Evolutionary conservation across 2,888 invertebrate species (phyloP).

Genomic region (Listrodromus nycthemerus): DNA sequence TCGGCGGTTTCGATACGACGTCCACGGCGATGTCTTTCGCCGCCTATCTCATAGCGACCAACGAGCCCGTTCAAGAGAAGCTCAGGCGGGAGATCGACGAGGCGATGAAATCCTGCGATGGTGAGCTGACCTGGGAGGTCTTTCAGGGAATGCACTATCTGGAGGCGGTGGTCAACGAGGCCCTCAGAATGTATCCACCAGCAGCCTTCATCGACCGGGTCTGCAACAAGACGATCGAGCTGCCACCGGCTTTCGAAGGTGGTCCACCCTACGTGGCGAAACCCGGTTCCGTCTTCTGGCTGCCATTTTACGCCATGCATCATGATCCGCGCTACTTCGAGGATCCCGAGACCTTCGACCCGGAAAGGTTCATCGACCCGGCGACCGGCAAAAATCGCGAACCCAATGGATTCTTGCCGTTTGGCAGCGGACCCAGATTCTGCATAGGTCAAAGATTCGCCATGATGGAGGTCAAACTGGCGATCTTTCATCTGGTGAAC

Average conservation of each 20-base stretch:
- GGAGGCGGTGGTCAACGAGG: slow-evolving; percentile 79
- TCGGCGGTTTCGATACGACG: slow-evolving; percentile 74
- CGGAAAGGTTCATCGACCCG: slow-evolving; percentile 83
- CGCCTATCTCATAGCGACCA: slow-evolving; percentile 69
- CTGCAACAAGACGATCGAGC: slow-evolving; percentile 85
- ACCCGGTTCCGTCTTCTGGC: slow-evolving; percentile 78
- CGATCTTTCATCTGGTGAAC: slow-evolving; percentile 73
- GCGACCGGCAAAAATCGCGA: slow-evolving; percentile 81
- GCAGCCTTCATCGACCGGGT: slow-evolving; percentile 85
- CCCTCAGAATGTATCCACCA: slow-evolving; percentile 79
- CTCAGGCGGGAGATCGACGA: slow-evolving; percentile 73
- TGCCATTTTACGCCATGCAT: slow-evolving; percentile 83
- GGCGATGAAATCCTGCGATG: slow-evolving; percentile 58
- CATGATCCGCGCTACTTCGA: slow-evolving; percentile 83
- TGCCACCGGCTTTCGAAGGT: slow-evolving; percentile 79
- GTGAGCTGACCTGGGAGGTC: slow-evolving; percentile 73
- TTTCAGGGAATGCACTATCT: slow-evolving; percentile 76
- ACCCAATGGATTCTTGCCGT: slow-evolving; percentile 79
- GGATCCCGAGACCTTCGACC: slow-evolving; percentile 85
- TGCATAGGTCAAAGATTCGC: slow-evolving; percentile 81
- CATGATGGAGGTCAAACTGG: slow-evolving; percentile 68
- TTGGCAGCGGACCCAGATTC: slow-evolving; percentile 81
- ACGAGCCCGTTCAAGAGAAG: slow-evolving; percentile 70
- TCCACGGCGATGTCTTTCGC: slow-evolving; percentile 70
- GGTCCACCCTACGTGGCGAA: slow-evolving; percentile 70